Evolutionary conservation across 2,888 invertebrate species (phyloP).

Genomic region (Eupithecia subfuscata): DNA sequence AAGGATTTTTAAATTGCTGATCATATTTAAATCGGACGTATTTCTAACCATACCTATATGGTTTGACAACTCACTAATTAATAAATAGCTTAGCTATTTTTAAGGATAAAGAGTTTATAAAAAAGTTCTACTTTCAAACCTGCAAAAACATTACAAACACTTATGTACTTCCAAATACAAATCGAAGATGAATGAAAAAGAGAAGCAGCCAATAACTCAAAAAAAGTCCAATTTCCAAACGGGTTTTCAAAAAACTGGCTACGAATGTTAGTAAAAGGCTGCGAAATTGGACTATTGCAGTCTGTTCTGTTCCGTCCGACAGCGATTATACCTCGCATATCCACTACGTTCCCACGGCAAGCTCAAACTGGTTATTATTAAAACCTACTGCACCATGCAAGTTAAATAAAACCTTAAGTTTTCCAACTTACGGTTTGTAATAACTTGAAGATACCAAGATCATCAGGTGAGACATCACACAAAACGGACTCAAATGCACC

Average conservation of each 20-base stretch:
- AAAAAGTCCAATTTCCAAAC: constrained; percentile 38
- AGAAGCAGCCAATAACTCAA: constrained; percentile 13
- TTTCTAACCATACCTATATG: too few relatives aligned
- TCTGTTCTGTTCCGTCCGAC: constrained; percentile 76
- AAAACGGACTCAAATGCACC: constrained; percentile 64
- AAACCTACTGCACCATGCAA: constrained; percentile 67
- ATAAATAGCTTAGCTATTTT: too few relatives aligned
- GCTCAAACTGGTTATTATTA: constrained; percentile 83
- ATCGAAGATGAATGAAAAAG: constrained; percentile 26
- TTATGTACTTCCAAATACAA: constrained; percentile 18
- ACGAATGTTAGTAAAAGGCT: constrained; percentile 82
- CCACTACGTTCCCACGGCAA: constrained; percentile 82
- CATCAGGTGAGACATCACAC: constrained; percentile 57
- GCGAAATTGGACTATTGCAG: constrained; percentile 84
- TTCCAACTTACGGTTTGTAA: constrained; percentile 14
- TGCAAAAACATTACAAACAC: not conserved
- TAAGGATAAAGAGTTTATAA: not conserved
- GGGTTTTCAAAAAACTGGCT: constrained; percentile 61
- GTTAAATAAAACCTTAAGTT: constrained; percentile 57
- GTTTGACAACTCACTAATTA: too few relatives aligned
- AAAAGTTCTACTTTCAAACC: constrained; percentile 5
- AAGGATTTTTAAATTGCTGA: not conserved
- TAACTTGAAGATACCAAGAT: constrained; percentile 44
- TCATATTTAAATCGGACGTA: too few relatives aligned
- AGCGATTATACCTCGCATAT: constrained; percentile 82